Conservation (phyloP, 2,888 invertebrate species). For the Cephus pulcher region DNA sequence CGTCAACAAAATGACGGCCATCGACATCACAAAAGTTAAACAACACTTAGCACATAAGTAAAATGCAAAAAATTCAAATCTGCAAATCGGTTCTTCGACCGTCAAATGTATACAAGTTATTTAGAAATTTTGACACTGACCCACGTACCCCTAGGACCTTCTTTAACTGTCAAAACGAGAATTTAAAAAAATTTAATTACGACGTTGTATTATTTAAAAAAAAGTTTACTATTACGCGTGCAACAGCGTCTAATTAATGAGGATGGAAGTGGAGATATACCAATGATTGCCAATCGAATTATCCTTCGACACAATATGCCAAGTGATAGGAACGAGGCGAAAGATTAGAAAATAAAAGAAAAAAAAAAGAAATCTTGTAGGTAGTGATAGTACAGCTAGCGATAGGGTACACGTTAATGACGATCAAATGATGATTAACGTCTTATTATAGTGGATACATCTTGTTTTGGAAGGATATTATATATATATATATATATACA, state of each 20-base stretch:
- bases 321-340: not conserved
- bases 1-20: not conserved
- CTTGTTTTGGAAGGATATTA: constrained; percentile 36
- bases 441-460: constrained; percentile 22
- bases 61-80: not conserved
- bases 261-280: not conserved
- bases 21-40: not conserved
- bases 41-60: not conserved
- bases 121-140: not conserved
- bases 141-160: not conserved
- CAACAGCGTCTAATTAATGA: not conserved
- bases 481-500: constrained; percentile 17
- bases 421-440: not conserved
- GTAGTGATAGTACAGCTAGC: not conserved
- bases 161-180: not conserved
- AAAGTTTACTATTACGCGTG: not conserved
- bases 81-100: not conserved
- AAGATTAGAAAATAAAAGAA: no score
- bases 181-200: not conserved
- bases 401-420: not conserved
- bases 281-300: not conserved
- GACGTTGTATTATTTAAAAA: not conserved
- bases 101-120: not conserved
- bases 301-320: not conserved
- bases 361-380: not conserved